Evolutionary conservation across 1,140 invertebrate species (phyloP).

Genomic region (Caenorhabditis brenneri): DNA sequence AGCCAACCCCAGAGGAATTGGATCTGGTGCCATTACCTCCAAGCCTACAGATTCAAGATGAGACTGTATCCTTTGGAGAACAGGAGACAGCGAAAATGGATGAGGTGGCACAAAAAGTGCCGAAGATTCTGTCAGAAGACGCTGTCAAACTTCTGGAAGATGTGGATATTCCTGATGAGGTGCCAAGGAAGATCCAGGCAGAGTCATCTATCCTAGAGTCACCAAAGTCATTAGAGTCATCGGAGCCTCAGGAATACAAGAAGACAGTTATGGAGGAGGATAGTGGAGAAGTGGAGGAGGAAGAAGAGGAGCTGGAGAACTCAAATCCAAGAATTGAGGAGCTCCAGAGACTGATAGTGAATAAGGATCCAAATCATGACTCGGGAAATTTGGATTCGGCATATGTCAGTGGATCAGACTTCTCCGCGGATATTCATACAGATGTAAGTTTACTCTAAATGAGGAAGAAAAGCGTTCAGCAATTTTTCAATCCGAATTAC

Average conservation of each 20-base stretch:
- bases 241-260: no score
- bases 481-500: not conserved
- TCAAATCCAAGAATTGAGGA: not conserved
- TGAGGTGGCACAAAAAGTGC: not conserved
- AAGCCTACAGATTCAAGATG: not conserved
- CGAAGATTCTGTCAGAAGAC: not conserved
- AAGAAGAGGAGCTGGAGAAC: conserved; percentile 2
- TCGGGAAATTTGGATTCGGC: conserved; percentile 9
- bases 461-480: no score
- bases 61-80: not conserved
- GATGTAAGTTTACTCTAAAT: not conserved
- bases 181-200: not conserved
- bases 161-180: not conserved
- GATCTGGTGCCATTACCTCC: not conserved
- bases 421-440: conserved; percentile 17
- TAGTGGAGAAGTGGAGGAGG: not conserved
- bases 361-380: conserved; percentile 10
- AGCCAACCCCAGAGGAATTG: not conserved
- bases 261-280: no score
- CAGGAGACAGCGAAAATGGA: not conserved
- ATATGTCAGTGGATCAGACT: conserved; percentile 28
- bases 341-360: not conserved
- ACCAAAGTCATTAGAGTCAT: no score
- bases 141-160: not conserved
- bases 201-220: not conserved